Evolutionary conservation across 2,113 vertebrate genomes (phyloP), one percentile per base, ranked within the genome.

Genomic region (Vulpes lagopus): DNA sequence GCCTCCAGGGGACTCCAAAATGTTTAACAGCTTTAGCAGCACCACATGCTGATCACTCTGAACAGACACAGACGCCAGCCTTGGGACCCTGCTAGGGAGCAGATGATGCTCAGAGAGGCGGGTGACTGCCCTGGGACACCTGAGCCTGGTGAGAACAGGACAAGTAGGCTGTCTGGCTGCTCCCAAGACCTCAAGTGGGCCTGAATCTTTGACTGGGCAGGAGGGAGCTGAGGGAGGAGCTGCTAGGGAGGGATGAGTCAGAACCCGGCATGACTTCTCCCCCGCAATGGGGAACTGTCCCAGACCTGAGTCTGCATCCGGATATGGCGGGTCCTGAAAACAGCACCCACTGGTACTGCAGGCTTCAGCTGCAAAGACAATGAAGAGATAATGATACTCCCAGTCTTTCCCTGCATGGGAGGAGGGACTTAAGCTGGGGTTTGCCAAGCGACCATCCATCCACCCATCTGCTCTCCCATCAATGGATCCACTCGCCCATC

Each of bases 271-370:
- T 1, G 19, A 59, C 23, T 20, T 25, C 16, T 32, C n/a, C 15
- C 57, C 57, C 12, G 2, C 65, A 2, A 7, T 0, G 9, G 43
- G 55, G 19, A 27, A 11, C 15, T 16, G 53, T 15, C 59, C 62
- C 96, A 7, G 62, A 97, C 97, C 95, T 97, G 97, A 20, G 16
- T 62, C 67, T 25, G n/a, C 4, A 0, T 89, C 67, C 0, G 3
- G 32, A 15, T 86, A 87, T 0, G 97, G 94, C 1, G 0, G 92
- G 32, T 96, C 94, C 82, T 95, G 71, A 25, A 92, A 96, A 60
- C 95, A 92, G 94, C 94, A 96, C 15, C 12, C 19, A 0, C 35
- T 1, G 19, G 57, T 6, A 11, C 43, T 8, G 10, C 95, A 98
- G 35, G 89, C n/a, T 38, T 32, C 89, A 4, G 62, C 97, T 96